phyloP scores from a whole-genome alignment of 2,113 vertebrate genomes.

The Tetrao urogallus region DNA sequence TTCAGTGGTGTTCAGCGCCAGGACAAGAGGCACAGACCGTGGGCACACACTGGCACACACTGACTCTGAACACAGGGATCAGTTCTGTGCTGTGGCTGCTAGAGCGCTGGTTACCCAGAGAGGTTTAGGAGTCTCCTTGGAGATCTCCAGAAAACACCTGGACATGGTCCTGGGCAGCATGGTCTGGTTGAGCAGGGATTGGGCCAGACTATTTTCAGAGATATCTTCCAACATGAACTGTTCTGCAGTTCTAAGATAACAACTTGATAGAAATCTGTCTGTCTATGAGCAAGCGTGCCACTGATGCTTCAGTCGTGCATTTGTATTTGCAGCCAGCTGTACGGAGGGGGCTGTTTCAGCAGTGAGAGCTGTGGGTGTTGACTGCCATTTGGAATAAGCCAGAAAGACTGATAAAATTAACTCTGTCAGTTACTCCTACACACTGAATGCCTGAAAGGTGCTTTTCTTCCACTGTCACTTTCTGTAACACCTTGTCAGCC shows the following conservation, averaged over 20 bases:
- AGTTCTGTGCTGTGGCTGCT: neutral
- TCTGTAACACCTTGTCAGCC: neutral
- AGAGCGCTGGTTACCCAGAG: neutral
- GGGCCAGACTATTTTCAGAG: neutral
- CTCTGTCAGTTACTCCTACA: conserved; percentile 14
- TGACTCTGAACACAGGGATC: neutral
- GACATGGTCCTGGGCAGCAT: neutral
- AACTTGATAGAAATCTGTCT: neutral
- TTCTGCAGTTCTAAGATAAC: neutral
- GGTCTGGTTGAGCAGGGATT: neutral
- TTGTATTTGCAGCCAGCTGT: neutral
- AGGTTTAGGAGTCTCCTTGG: neutral
- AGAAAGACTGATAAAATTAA: conserved; percentile 9
- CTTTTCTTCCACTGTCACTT: neutral
- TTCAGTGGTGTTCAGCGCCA: neutral
- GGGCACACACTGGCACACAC: too few species aligned
- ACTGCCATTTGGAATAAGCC: conserved; percentile 8
- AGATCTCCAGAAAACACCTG: neutral
- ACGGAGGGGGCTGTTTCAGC: neutral
- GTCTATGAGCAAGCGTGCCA: neutral
- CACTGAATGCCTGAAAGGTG: neutral
- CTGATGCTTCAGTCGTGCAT: neutral
- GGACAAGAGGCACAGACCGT: neutral
- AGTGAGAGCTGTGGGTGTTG: neutral
- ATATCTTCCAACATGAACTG: neutral